Base-by-base conservation (phyloP, 2,888 invertebrate species). In the Rosalia funebris region DNA sequence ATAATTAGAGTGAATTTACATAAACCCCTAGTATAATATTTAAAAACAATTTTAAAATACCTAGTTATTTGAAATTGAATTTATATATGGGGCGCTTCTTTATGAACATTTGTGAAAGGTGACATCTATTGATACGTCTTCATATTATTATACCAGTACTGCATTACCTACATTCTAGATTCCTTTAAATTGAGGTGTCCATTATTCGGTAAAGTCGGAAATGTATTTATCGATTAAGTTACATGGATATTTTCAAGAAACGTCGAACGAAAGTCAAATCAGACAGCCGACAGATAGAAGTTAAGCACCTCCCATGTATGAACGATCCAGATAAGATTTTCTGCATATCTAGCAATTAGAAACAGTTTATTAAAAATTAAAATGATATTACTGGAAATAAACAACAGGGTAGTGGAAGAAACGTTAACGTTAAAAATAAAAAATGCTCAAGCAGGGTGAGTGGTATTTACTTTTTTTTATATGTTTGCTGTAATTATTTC, bases 371-470 rank as follows among this genome's bases (percentile, higher is more conserved):
- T 62, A 61, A 62, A 54, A 54, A 42, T 65, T 47, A 85, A 77
- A 78, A 96, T 96, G 96, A 96, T 96, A 88, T 88, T 96, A 83
- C 88, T 99, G 82, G 98, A 99, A 90, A 96, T 97, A 86, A 95
- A 98, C 86, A 99, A 99, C 87, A 92, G 97, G 84, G 96, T 98
- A 85, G 92, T 99, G 77, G 96, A 97, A 86, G 98, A 99, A 84
- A 95, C 97, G 63, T 86, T 98, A 81, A 89, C 91, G 79, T 89
- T 94, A 77, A 98, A 98, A 88, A 96, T 96, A 84, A 93, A 91
- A 85, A 96, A 96, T 89, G 95, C 94, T 80, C 86, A 93, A 83
- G 92, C 94, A 79, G 96, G 97, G 98, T 98, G 86, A 90, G 92
- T 89, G 36, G 10, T 17, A 10, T 15, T 36, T 14, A 53, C 25